Evolutionary conservation across 1,140 invertebrate genomes (phyloP).

Genomic region (Lethrus apterus): DNA sequence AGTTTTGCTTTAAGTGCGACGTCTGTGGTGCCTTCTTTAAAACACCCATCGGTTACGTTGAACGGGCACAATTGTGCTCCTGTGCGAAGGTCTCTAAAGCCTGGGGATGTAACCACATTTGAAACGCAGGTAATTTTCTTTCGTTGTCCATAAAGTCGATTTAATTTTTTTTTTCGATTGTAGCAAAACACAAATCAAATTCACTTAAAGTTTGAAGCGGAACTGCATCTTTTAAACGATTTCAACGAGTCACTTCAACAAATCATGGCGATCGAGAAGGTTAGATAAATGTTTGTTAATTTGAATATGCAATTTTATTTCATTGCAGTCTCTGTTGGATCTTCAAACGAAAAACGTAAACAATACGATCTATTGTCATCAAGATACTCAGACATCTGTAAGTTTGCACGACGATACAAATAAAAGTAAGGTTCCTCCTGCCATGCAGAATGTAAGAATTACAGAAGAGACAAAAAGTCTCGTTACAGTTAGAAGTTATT

Average conservation of each 20-base stretch:
- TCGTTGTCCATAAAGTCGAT: neutral
- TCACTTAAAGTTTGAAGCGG: conserved; percentile 37
- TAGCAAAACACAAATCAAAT: conserved; percentile 27
- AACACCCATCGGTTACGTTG: conserved; percentile 8
- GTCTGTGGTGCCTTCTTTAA: conserved; percentile 13
- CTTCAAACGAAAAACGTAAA: conserved; percentile 16
- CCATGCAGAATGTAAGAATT: conserved; percentile 6
- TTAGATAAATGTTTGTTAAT: conserved; percentile 13
- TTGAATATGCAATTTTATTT: conserved; percentile 3
- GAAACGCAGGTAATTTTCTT: conserved; percentile 10
- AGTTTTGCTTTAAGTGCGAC: neutral
- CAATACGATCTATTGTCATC: conserved; percentile 5
- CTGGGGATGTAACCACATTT: conserved; percentile 7
- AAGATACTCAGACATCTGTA: conserved; percentile 21
- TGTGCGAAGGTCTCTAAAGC: conserved; percentile 4
- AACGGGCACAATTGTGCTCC: neutral
- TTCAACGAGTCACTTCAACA: conserved; percentile 35
- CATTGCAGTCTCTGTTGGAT: conserved; percentile 18
- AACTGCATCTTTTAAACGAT: conserved; percentile 34
- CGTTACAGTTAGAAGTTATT: conserved; percentile 28
- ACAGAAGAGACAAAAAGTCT: neutral
- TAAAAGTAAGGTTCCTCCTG: neutral
- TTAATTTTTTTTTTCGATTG: neutral
- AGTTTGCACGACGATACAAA: neutral
- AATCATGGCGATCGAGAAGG: conserved; percentile 34